phyloP scores from a whole-genome alignment of 2,113 vertebrate genomes.

The Gobiocypris rarus region DNA sequence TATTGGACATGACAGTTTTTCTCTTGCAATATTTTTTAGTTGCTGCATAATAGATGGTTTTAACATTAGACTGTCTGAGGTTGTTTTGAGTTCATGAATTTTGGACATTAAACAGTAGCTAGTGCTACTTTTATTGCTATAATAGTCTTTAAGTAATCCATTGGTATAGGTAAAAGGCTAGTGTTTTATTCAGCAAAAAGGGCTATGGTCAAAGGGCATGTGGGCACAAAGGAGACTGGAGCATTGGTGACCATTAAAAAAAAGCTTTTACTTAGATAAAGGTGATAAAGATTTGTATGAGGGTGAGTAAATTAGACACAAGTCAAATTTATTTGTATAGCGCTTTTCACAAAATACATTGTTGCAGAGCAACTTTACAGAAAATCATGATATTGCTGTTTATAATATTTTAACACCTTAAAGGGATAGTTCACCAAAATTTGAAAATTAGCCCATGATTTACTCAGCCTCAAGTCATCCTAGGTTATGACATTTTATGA shows the following conservation, averaged over 20 bases:
- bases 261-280: background rate
- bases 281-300: no score
- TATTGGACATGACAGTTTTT: background rate
- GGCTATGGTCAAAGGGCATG: conserved; percentile 9
- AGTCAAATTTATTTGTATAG: no score
- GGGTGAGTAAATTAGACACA: no score
- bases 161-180: conserved; percentile 25
- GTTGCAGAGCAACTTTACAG: no score
- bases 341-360: no score
- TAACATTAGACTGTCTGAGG: background rate
- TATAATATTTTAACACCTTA: no score
- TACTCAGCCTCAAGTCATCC: no score
- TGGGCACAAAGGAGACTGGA: background rate
- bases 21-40: background rate
- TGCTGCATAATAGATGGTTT: background rate
- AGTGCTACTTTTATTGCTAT: background rate
- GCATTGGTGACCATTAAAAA: background rate
- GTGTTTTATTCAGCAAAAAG: conserved; percentile 29
- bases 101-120: background rate
- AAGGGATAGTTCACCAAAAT: no score
- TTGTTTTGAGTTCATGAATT: conserved; percentile 19
- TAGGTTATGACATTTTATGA: no score
- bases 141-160: background rate
- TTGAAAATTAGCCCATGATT: no score
- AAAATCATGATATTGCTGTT: no score